These are phyloP conservation scores for Glyptemys insculpta DNA, from an alignment of 2,797 vertebrate genomes.

Conservation along the genomic window DNA sequence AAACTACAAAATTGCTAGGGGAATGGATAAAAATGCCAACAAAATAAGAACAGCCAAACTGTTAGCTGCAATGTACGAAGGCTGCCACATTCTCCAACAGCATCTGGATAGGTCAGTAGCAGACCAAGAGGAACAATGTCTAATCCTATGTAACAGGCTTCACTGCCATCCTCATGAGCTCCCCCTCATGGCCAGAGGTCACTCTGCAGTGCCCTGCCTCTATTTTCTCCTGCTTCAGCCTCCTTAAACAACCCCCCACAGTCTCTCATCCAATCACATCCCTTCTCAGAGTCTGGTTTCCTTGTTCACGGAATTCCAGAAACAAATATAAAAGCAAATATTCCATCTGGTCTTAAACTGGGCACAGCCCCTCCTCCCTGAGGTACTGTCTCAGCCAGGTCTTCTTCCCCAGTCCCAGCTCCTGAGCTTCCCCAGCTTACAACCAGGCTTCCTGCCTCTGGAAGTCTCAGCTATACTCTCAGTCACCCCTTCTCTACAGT, in stretches of 20 bases:
- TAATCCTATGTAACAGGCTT: not conserved
- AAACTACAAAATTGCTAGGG: slow-evolving; percentile 12
- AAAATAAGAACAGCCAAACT: not conserved
- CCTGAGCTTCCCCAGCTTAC: not conserved
- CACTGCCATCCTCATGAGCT: not conserved
- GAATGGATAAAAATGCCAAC: not conserved
- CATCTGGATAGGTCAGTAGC: not conserved
- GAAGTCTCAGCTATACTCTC: not conserved
- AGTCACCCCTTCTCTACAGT: not conserved
- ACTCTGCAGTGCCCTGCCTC: not conserved
- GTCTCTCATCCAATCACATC: not conserved
- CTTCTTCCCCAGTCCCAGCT: not conserved
- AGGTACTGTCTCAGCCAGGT: not conserved
- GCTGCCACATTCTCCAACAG: not conserved
- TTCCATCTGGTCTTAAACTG: not conserved
- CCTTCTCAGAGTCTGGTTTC: not conserved
- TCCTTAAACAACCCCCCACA: not conserved
- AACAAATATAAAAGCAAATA: not conserved
- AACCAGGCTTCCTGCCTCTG: not conserved
- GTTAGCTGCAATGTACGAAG: fast-evolving
- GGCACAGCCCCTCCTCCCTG: not conserved
- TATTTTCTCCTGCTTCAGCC: not conserved
- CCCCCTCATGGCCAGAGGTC: not conserved
- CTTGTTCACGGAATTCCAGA: not conserved
- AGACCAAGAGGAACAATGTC: not conserved